A percentile compares a stretch with the other conserved stretches of the same genome.
Evolutionary conservation across 2,888 invertebrate genomes (phyloP).

Genomic region (Mythimna vitellina): DNA sequence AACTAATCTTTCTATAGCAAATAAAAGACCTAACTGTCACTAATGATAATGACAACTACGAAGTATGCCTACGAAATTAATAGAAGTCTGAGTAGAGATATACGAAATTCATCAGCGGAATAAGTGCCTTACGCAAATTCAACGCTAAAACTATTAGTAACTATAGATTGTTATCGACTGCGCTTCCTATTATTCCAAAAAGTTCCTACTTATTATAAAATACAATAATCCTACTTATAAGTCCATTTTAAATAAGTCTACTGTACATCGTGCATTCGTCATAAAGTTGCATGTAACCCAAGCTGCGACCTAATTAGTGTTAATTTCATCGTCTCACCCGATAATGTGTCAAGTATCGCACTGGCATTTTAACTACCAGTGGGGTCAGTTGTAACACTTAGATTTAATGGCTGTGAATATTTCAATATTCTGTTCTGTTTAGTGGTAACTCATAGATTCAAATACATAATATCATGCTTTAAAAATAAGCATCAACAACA

Average conservation of each 20-base stretch:
- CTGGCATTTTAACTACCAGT: conserved; percentile 48
- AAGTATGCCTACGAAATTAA: not conserved
- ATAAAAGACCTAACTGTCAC: too few species aligned
- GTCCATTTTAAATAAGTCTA: conserved; percentile 3
- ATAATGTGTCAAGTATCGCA: conserved; percentile 61
- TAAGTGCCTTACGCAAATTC: not conserved
- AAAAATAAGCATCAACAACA: not conserved
- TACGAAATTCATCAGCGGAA: not conserved
- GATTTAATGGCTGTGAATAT: conserved; percentile 1
- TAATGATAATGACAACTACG: not conserved
- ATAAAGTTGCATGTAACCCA: conserved; percentile 56
- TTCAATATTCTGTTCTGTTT: not conserved
- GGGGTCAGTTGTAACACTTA: conserved; percentile 24
- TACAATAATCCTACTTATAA: not conserved
- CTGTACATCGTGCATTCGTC: conserved; percentile 14
- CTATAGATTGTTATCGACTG: not conserved
- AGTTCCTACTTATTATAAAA: not conserved
- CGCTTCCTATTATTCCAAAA: not conserved
- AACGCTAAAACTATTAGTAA: not conserved
- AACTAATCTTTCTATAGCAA: not conserved
- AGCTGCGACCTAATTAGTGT: conserved; percentile 64
- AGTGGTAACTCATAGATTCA: too few species aligned
- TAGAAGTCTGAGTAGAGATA: not conserved
- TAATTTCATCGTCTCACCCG: conserved; percentile 60
- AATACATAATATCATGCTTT: not conserved